These are phyloP conservation scores for Cepaea nemoralis DNA, from an alignment of 1,140 invertebrate genomes.

Conservation along the genomic window DNA sequence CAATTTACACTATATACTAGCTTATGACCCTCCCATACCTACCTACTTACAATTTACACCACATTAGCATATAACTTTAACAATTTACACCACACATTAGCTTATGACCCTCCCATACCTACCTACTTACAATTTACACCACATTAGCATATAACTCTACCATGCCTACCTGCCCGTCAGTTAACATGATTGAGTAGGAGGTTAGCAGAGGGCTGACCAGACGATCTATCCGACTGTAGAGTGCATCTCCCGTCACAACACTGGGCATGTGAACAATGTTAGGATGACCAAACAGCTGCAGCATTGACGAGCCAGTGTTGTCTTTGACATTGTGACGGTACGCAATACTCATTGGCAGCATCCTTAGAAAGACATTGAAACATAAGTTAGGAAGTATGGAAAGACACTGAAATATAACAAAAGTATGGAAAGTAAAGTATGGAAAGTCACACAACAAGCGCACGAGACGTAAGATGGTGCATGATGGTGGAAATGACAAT, in stretches of 20 bases:
- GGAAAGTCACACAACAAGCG: too few relatives aligned
- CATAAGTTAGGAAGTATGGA: not conserved
- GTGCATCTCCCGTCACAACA: conserved; percentile 73
- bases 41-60: conserved; percentile 71
- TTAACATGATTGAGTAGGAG: conserved; percentile 71
- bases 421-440: too few relatives aligned
- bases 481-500: too few relatives aligned
- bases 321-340: conserved; percentile 38
- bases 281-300: conserved; percentile 76
- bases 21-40: conserved; percentile 19
- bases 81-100: too few relatives aligned
- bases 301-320: conserved; percentile 64
- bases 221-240: conserved; percentile 74
- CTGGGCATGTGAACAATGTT: conserved; percentile 76
- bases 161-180: conserved; percentile 67
- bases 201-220: conserved; percentile 72
- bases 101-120: too few relatives aligned
- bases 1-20: conserved; percentile 65
- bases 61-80: too few relatives aligned
- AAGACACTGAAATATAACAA: conserved; percentile 4
- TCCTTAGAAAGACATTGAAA: not conserved
- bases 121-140: too few relatives aligned
- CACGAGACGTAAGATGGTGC: too few relatives aligned
- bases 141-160: not conserved
- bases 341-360: conserved; percentile 26